Evolutionary conservation across 2,113 vertebrate genomes (phyloP), one percentile per base, ranked within the genome.

Genomic region (Labrus mixtus): DNA sequence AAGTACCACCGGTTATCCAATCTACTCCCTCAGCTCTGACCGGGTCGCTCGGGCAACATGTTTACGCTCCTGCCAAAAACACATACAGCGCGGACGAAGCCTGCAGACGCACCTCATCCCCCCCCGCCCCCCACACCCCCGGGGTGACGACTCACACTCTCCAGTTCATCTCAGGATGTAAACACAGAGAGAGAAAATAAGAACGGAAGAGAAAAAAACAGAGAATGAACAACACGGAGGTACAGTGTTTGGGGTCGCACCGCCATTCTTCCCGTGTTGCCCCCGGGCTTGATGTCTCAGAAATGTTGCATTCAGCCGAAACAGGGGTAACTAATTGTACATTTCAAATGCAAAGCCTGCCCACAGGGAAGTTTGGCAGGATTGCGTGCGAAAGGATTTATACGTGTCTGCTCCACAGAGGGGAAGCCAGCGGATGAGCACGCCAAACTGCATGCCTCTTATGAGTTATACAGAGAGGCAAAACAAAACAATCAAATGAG

Each of bases 341-440:
- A 92, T 93, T 93, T 94, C 76, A 87, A 89, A 93, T 92, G 93
- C 90, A 93, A 94, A 93, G 87, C 91, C 84, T 89, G 88, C 88
- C 92, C 85, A 87, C 81, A 69, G 89, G 91, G 87, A 64, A 87
- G 81, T 84, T 92, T 91, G 90, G 87, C 90, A 90, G 86, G 78
- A 91, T 67, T 78, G 85, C 69, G 62, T 87, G 84, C 87, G 90
- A 91, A 83, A 82, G 90, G 91, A 94, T 94, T 93, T 90, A 76
- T 81, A 76, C 29, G 73, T 82, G 89, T 92, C 83, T 85, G 83
- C 85, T 89, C 80, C 79, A 45, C 79, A 56, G 76, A 90, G 82
- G 82, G 73, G 81, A 78, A 83, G 82, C 87, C 87, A 86, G 75
- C 23, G 59, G 79, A 84, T 81, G 86, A 77, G 79, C 78, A 68